phyloP scores from a whole-genome alignment of 1,140 invertebrate genomes.

The Drosophila fuyamai region DNA sequence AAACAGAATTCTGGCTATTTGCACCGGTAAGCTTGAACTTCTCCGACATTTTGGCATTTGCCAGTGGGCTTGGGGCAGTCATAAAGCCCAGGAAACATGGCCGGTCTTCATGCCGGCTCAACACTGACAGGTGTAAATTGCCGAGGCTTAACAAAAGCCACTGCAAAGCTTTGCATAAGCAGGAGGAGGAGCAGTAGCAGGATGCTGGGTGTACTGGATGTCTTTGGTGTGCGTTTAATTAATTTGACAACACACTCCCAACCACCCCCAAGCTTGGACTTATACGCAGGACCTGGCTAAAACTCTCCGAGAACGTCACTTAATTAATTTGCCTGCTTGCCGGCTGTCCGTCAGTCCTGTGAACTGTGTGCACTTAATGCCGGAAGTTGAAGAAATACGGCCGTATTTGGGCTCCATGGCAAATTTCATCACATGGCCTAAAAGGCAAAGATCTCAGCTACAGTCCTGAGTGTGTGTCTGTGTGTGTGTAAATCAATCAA shows the following conservation, averaged over 20 bases:
- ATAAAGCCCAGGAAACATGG: conserved; percentile 44
- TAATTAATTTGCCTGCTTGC: conserved; percentile 74
- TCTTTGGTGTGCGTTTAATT: conserved; percentile 60
- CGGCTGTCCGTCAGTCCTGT: conserved; percentile 18
- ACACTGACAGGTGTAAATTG: conserved; percentile 71
- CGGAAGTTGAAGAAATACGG: conserved; percentile 82
- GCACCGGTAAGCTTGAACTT: not conserved
- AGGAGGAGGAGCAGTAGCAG: conserved; percentile 12
- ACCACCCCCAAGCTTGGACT: not conserved
- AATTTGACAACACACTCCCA: conserved; percentile 45
- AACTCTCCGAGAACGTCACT: conserved; percentile 69
- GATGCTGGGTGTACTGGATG: conserved; percentile 20
- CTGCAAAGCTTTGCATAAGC: conserved; percentile 32
- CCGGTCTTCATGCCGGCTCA: conserved; percentile 48
- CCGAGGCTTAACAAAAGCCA: conserved; percentile 61
- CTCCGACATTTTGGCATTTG: conserved; percentile 18
- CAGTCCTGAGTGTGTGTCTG: not conserved
- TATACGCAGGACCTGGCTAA: conserved; percentile 20
- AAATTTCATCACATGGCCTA: conserved; percentile 66
- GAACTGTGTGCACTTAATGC: conserved; percentile 72
- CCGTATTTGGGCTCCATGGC: conserved; percentile 71
- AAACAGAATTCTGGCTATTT: conserved; percentile 6
- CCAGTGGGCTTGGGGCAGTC: conserved; percentile 3
- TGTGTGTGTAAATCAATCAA: conserved; percentile 76
- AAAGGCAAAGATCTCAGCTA: conserved; percentile 49